Conservation (phyloP, 2,888 invertebrate species). For the Nemapogon koenigi region DNA sequence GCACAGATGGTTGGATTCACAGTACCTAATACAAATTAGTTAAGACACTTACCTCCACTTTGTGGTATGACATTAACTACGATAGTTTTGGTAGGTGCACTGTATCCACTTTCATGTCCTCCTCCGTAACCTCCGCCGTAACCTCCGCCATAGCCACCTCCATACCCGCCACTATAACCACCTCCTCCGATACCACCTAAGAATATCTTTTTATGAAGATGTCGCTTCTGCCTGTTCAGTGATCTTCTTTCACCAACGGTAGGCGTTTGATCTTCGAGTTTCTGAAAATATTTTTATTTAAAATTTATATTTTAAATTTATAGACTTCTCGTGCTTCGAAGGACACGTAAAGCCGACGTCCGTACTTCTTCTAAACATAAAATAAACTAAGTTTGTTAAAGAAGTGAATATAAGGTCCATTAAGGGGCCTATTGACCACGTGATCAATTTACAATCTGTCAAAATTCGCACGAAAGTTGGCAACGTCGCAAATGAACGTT, state of each 20-base stretch:
- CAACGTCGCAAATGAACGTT: too few species aligned
- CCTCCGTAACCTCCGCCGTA: conserved; percentile 17
- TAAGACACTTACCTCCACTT: conserved; percentile 9
- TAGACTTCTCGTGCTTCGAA: too few species aligned
- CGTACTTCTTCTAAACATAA: too few species aligned
- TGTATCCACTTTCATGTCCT: conserved; percentile 15
- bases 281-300: conserved; percentile 34
- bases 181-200: conserved; percentile 24
- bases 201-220: conserved; percentile 23
- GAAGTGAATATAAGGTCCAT: too few species aligned
- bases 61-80: conserved; percentile 12
- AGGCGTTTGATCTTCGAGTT: conserved; percentile 43
- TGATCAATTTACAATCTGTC: too few species aligned
- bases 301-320: too few species aligned
- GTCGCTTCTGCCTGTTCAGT: conserved; percentile 36
- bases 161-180: conserved; percentile 23
- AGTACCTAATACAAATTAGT: background rate
- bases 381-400: too few species aligned
- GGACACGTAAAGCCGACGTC: too few species aligned
- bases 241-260: conserved; percentile 12
- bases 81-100: conserved; percentile 12
- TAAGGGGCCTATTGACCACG: too few species aligned
- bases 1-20: too few species aligned
- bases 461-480: too few species aligned
- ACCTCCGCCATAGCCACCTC: conserved; percentile 22